Evolutionary conservation across 1,140 invertebrate species (phyloP).

Genomic region (Drosophila melanogaster): DNA sequence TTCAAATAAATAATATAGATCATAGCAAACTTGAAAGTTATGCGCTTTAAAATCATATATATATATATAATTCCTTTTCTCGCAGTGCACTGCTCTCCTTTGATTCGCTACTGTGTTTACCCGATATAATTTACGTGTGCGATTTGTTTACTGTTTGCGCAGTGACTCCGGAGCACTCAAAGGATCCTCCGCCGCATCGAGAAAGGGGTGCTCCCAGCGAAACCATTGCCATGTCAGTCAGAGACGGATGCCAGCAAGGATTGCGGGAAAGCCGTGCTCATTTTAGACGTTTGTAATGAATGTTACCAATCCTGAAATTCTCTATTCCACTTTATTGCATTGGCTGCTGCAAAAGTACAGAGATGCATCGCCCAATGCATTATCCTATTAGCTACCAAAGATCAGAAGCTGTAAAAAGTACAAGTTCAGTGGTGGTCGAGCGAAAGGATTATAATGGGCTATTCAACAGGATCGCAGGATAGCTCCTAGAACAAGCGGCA

Average conservation of each 20-base stretch:
- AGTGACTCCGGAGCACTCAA: constrained; percentile 12
- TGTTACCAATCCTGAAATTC: neutral
- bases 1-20: neutral
- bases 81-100: neutral
- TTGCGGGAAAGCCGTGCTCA: neutral
- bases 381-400: too few relatives aligned
- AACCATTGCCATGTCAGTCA: constrained; percentile 4
- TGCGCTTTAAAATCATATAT: too few relatives aligned
- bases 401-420: neutral
- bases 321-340: constrained; percentile 3
- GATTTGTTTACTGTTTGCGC: constrained; percentile 38
- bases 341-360: constrained; percentile 1
- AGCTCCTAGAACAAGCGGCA: constrained; percentile 15
- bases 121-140: constrained; percentile 41
- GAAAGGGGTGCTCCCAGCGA: neutral
- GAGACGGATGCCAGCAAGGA: neutral
- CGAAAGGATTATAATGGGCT: too few relatives aligned
- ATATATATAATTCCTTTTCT: neutral
- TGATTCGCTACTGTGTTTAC: constrained; percentile 33
- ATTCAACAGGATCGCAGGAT: constrained; percentile 13
- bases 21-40: too few relatives aligned
- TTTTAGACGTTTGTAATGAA: constrained; percentile 14
- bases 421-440: too few relatives aligned
- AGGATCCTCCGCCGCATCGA: neutral
- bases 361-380: neutral